Evolutionary conservation across 2,888 invertebrate genomes (phyloP).

Genomic region (Nomada flava): DNA sequence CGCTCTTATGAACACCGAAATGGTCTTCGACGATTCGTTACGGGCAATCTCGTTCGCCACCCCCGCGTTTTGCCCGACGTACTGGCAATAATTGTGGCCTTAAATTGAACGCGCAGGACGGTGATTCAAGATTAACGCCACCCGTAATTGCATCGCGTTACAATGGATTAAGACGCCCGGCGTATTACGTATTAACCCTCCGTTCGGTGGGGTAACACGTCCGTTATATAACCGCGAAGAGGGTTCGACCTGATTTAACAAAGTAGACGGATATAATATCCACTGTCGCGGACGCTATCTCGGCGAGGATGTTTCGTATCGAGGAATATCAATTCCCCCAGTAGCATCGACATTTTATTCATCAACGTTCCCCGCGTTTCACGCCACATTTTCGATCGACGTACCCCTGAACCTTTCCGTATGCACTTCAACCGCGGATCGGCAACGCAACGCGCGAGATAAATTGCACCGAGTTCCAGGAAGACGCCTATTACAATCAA

Average conservation of each 20-base stretch:
- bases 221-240: slow-evolving; percentile 15
- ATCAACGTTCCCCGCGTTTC: slow-evolving; percentile 2
- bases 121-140: neutral
- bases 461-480: slow-evolving; percentile 15
- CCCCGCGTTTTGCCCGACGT: neutral
- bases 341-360: slow-evolving; percentile 25
- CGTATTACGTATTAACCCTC: slow-evolving; percentile 37
- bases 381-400: slow-evolving; percentile 1
- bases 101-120: neutral
- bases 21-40: neutral
- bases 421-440: slow-evolving; percentile 14
- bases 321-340: slow-evolving; percentile 3
- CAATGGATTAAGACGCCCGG: slow-evolving; percentile 5
- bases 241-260: slow-evolving; percentile 14
- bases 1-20: neutral
- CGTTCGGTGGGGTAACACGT: slow-evolving; percentile 7
- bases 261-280: slow-evolving; percentile 23
- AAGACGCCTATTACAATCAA: slow-evolving; percentile 30
- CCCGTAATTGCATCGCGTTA: slow-evolving; percentile 3
- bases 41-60: neutral
- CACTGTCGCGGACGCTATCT: neutral
- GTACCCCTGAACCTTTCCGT: slow-evolving; percentile 28
- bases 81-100: neutral
- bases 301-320: slow-evolving; percentile 4
- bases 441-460: slow-evolving; percentile 8